Evolutionary conservation across 2,888 invertebrate species (phyloP), one percentile per base, ranked within the genome.

Genomic region (Cylindroiulus punctatus): DNA sequence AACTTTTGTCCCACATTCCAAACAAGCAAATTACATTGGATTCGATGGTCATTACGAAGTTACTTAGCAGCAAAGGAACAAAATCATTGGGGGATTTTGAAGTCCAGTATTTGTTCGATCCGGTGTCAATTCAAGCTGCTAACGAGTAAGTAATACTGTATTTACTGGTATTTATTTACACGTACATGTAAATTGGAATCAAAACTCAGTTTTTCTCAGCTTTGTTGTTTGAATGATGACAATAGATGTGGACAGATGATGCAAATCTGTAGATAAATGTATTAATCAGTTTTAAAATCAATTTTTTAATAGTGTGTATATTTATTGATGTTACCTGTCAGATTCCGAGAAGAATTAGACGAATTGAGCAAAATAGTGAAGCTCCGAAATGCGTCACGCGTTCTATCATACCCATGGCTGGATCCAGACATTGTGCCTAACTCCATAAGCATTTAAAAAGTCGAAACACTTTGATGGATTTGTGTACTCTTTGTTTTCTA

Each of bases 391-490:
- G 88, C 89, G 84, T 89, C 89, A 26, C 88, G 89, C n/a, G 88
- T 89, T 87, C 90, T 91, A 88, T 89, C 89, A 4, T 90, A 90
- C 88, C 90, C 88, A n/a, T 89, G 89, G 89, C 86, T 92, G 86
- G 91, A 91, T 88, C 92, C 92, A 17, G 90, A 90, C 17, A 90
- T 89, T 84, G 90, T 92, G 10, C 91, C 92, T 10, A 92, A 91
- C 89, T 90, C 91, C 83, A 91, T 92, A 88, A 91, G 91, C 87
- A 90, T 90, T 65, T 90, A 88, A 88, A 30, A 22, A 14, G 4
- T 81, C 82, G 2, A 10, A 5, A 82, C 32, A 1, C 26, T 82
- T n/a, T 40, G 14, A 82, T 32, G 42, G 42, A 30, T 40, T 32
- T 40, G 5, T 40, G 19, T 40, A 22, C 42, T 82, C 32, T 82